phyloP scores from a whole-genome alignment of 2,797 vertebrate genomes.

The Anguilla marmorata region DNA sequence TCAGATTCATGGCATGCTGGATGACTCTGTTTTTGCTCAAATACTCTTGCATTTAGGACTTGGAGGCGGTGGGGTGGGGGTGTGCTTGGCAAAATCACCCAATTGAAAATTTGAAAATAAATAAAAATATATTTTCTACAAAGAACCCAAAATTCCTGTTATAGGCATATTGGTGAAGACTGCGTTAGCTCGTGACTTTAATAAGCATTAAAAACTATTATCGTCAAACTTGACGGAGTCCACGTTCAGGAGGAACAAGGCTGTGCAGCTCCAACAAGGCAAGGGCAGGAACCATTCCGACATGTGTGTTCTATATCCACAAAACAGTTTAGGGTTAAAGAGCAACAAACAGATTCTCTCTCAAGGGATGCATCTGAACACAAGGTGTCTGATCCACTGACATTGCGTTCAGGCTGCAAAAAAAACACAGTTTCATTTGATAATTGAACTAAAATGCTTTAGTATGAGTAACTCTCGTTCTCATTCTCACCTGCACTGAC shows the following conservation, averaged over 20 bases:
- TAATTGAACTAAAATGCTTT: neutral
- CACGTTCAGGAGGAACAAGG: neutral
- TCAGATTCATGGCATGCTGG: neutral
- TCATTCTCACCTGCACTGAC: neutral
- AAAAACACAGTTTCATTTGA: neutral
- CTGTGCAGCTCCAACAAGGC: neutral
- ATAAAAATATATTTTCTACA: neutral
- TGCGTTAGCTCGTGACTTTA: neutral
- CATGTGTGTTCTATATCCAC: neutral
- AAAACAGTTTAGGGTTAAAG: neutral
- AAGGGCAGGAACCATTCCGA: neutral
- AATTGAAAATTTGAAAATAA: neutral
- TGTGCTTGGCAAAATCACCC: neutral
- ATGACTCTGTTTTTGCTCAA: neutral
- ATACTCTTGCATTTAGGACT: neutral
- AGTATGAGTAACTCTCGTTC: neutral
- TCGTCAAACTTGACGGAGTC: neutral
- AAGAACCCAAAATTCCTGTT: neutral
- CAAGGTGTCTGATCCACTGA: neutral
- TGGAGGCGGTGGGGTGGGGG: neutral
- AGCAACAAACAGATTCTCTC: neutral
- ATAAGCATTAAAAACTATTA: neutral
- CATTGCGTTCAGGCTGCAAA: neutral
- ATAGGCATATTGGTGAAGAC: neutral
- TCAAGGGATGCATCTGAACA: neutral